Percentiles rank a stretch among this genome's conserved stretches.
phyloP scores from a whole-genome alignment of 2,113 vertebrate genomes.

The Microcebus lehilahytsara region DNA sequence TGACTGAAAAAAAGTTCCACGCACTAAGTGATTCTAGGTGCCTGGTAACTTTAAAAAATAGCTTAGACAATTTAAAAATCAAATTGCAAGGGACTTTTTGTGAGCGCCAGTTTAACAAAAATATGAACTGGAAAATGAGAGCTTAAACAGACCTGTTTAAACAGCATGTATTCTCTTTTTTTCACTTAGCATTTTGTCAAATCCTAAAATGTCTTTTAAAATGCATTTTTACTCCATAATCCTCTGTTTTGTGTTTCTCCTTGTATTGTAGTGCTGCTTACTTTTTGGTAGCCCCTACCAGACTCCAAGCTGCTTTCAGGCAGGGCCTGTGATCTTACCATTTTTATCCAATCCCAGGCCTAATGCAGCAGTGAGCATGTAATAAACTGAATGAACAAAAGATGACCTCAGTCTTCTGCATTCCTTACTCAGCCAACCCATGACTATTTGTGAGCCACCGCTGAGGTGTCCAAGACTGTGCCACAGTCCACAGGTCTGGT shows the following conservation, averaged over 20 bases:
- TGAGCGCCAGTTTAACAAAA: background rate
- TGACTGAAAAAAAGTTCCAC: background rate
- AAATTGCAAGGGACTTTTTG: background rate
- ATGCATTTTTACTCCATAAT: constrained; percentile 5
- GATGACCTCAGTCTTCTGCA: background rate
- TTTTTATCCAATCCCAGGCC: background rate
- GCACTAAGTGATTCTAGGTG: background rate
- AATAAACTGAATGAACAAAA: background rate
- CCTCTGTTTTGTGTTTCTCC: constrained; percentile 15
- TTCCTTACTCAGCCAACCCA: background rate
- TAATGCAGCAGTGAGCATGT: background rate
- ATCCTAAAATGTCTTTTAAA: constrained; percentile 18
- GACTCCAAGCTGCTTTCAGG: background rate
- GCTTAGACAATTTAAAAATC: background rate
- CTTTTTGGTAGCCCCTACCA: background rate
- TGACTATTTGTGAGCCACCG: background rate
- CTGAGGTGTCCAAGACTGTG: background rate
- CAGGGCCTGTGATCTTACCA: background rate
- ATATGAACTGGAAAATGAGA: background rate
- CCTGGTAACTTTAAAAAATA: background rate
- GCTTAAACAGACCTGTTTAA: background rate
- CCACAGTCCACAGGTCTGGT: background rate
- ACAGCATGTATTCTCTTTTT: background rate
- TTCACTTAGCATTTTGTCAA: background rate
- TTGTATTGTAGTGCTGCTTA: background rate